Base-by-base conservation (phyloP, 2,797 vertebrate genomes). In the Eidolon dupreanum region DNA sequence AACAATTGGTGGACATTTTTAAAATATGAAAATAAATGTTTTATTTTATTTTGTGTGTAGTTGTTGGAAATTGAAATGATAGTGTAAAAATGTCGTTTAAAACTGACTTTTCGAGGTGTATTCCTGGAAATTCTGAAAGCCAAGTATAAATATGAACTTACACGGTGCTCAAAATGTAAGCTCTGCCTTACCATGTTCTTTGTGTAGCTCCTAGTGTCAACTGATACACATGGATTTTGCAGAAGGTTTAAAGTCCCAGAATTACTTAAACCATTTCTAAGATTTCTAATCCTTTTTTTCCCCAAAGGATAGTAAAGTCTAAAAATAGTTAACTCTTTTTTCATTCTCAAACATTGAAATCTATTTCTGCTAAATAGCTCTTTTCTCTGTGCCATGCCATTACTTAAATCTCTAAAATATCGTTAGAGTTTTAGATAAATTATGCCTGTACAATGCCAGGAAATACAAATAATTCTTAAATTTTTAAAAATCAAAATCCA, bases 291-390 rank as follows among this genome's bases (percentile, higher is more conserved):
- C 8, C 38, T 83, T 90, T 38, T 57, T 61, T 13, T 5, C 4
- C 4, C 4, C 15, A 65, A 93, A 63, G 61, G 22, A 73, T 71
- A 65, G 33, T 63, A 10, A 75, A 83, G 63, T 78, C 74, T 6
- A 43, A 66, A 94, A 88, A 61, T 66, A 61, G 26, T 84, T 61
- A 55, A 83, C 31, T 79, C 11, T 51, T 84, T 95, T 95, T 94
- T 93, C 33, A 81, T 77, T 68, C 22, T 49, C 28, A 84, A 88
- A 63, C 16, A n/a, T 9, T 68, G 28, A 84, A 38, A 87, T 87
- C 24, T 81, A 41, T 84, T 63, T 92, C 43, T 95, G 36, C 41
- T 71, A 75, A 74, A 65, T 95, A 84, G 11, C 51, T 91, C 28
- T 46, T 88, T 43, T 86, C 53, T 66, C 68, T 73, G 8, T 71